Base-by-base conservation (phyloP, 1,140 invertebrate species). In the Drosophila dunni region DNA sequence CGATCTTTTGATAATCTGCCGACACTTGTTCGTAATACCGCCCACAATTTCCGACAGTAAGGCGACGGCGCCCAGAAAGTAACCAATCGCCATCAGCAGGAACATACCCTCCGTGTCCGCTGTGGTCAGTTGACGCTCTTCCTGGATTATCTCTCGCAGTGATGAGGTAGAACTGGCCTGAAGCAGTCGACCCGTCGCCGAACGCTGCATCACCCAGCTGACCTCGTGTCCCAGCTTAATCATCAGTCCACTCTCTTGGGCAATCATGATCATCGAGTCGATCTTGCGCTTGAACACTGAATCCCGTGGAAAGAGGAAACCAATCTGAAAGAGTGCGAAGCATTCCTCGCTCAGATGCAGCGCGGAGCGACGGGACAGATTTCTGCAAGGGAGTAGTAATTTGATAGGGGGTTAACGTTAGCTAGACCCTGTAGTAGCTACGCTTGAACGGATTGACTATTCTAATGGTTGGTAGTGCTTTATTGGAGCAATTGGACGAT, bases 61-160 rank as follows among this genome's bases (percentile, higher is more conserved):
- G 6, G 94, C 93, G 11, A 92, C 83, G 1, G 88, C 93, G 3
- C 94, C 95, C 10, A 95, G 74, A 0, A 95, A 83, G 89, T 95
- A 95, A 0, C 96, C 96, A 42, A 94, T 93, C 1, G 93, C 95
- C 54, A 97, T 92, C 1, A 97, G 92, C 7, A 96, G 90, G 80
- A 96, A 97, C 95, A 96, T 96, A 6, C 96, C 96, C 93, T 96
- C 95, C 2, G 95, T 96, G 70, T 96, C 96, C 79, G 96, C 95
- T 40, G 96, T 92, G 0, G 95, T 95, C 20, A 97, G 79, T 48
- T 95, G 94, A 58, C 95, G 93, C 86, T 97, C 96, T 91, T 96
- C 94, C 90, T 63, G 93, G 80, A 61, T 93, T 67, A 72, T 92
- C 75, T 88, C 93, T 1, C 74, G 82, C 33, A 91, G 61, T 1